A percentile compares a stretch with the other conserved stretches of the same genome.
These are phyloP conservation scores for Spizella passerina DNA, from an alignment of 2,797 vertebrate genomes.

Conservation along the genomic window DNA sequence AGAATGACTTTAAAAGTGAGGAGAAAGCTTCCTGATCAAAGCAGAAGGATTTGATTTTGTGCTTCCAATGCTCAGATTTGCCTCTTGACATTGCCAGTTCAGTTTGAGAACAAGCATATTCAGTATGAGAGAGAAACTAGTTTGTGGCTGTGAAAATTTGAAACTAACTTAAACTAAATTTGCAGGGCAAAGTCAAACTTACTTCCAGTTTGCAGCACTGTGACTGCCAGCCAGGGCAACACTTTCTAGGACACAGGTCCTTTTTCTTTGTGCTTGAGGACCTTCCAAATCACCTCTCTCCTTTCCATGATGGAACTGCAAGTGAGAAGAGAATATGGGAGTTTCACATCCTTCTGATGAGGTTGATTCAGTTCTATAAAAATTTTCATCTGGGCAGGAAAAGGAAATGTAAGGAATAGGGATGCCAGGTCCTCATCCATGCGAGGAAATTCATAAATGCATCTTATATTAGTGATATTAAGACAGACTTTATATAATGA, in stretches of 20 bases:
- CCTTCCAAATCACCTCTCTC: neutral
- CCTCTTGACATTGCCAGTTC: neutral
- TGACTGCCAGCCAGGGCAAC: neutral
- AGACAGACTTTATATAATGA: neutral
- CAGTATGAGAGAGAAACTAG: neutral
- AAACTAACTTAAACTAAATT: neutral
- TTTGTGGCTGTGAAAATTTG: neutral
- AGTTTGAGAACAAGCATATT: neutral
- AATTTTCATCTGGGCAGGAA: neutral
- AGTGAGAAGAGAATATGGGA: neutral
- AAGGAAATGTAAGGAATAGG: neutral
- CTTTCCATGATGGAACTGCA: neutral
- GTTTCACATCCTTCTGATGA: neutral
- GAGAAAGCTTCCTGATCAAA: neutral
- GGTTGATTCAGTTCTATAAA: neutral
- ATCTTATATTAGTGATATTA: neutral
- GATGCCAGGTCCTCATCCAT: neutral
- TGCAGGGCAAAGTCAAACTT: neutral
- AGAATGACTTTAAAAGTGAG: neutral
- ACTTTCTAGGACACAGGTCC: neutral
- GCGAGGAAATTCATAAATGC: neutral
- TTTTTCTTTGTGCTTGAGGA: neutral
- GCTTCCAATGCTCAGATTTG: neutral
- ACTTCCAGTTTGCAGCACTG: neutral
- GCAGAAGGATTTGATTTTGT: neutral